Evolutionary conservation across 2,888 invertebrate genomes (phyloP), one percentile per base, ranked within the genome.

Genomic region (Stictocephala bisonia): DNA sequence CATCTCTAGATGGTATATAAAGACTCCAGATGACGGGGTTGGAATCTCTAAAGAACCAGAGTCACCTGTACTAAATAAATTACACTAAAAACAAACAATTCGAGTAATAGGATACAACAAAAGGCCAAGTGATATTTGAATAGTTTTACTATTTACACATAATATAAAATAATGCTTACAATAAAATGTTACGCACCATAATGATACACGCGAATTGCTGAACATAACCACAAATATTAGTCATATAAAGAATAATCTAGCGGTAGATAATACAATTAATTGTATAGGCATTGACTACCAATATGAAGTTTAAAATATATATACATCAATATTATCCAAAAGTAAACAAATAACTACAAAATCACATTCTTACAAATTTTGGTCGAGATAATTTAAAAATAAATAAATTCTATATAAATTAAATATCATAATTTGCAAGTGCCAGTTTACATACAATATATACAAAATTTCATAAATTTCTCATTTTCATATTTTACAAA

Each of bases 141-240:
- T 71, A 71, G 69, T 69, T 71, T 70, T 71, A 64, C 70, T 71
- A 71, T 71, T 71, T 71, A 71, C 70, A 71, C 70, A 71, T 71
- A 71, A 58, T 71, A 71, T 71, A 71, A 71, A 71, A 71, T 71
- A 71, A 71, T 71, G 70, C 58, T 71, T 69, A 56, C 27, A 58
- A 71, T 71, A 71, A 58, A 31, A 58, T 71, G 58, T 71, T 71
- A 71, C 58, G 70, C 70, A 71, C 70, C 70, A 71, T 70, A 53
- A 56, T 70, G 70, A 71, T 71, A 58, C 70, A 71, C 44, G 22
- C 51, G 44, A 64, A 71, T 71, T 41, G 27, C 44, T 31, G 58
- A 71, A 71, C 58, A 71, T 58, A 71, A 58, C 35, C 44, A 71
- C 27, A 71, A 29, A 44, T 64, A 64, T 64, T 64, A 64, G 64